A percentile compares a stretch with the other conserved stretches of the same genome.
Evolutionary conservation across 2,113 vertebrate genomes (phyloP).

Genomic region (Notiomystis cincta): DNA sequence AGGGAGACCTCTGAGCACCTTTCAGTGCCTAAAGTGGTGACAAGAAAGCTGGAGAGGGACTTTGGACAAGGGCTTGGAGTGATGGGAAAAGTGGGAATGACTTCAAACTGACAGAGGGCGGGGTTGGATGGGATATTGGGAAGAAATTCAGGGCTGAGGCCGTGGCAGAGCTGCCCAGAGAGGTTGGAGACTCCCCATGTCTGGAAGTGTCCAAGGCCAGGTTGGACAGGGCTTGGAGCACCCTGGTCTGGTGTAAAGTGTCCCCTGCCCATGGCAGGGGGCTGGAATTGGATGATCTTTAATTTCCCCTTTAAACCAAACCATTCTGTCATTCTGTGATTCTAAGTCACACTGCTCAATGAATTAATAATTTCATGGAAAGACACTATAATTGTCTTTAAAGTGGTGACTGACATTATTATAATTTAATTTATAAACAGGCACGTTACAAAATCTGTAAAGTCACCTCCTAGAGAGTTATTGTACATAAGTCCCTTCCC

Average conservation of each 20-base stretch:
- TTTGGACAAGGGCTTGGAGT: neutral
- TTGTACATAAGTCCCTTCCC: neutral
- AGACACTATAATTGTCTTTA: neutral
- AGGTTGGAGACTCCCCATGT: neutral
- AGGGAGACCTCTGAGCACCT: neutral
- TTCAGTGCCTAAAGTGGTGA: neutral
- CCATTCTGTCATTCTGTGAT: too few species aligned
- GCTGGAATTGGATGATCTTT: neutral
- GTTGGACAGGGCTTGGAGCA: accelerated
- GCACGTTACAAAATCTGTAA: neutral
- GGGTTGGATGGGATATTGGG: neutral
- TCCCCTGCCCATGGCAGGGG: neutral
- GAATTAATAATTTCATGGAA: neutral
- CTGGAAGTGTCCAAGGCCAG: neutral
- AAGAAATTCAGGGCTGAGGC: neutral
- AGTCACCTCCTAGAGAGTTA: neutral
- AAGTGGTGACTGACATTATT: neutral
- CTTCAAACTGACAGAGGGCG: accelerated
- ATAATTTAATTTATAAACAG: neutral
- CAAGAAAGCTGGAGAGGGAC: neutral
- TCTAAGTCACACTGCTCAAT: neutral
- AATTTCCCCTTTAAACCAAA: neutral
- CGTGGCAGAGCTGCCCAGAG: neutral
- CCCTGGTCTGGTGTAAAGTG: accelerated
- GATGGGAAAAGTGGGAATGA: neutral